Conservation (phyloP, 1,140 invertebrate genomes). For the Hermetia illucens region DNA sequence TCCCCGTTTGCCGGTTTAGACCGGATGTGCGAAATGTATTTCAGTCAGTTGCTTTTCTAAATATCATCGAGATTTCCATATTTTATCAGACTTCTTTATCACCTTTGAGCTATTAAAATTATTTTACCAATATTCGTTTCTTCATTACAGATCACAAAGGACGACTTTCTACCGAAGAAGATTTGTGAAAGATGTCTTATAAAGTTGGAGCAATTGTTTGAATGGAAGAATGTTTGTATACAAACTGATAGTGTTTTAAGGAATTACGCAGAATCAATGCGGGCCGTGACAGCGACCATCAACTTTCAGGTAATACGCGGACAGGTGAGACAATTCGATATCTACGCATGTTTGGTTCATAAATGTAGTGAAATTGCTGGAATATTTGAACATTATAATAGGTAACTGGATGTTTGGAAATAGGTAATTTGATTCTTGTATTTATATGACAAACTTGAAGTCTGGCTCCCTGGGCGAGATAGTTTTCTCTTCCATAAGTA, state of each 20-base stretch:
- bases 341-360: background rate
- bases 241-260: constrained; percentile 46
- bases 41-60: too few relatives aligned
- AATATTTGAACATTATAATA: too few relatives aligned
- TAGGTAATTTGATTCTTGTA: too few relatives aligned
- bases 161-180: constrained; percentile 53
- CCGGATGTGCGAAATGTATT: too few relatives aligned
- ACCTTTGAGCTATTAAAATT: too few relatives aligned
- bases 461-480: too few relatives aligned
- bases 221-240: constrained; percentile 47
- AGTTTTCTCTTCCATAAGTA: too few relatives aligned
- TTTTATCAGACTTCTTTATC: too few relatives aligned
- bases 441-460: too few relatives aligned
- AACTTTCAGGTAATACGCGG: constrained; percentile 41
- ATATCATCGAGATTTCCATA: too few relatives aligned
- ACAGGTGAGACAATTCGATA: constrained; percentile 6
- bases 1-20: too few relatives aligned
- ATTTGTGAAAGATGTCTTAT: constrained; percentile 50
- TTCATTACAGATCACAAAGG: constrained; percentile 44
- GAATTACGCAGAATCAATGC: constrained; percentile 50
- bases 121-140: constrained; percentile 3
- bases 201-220: constrained; percentile 48
- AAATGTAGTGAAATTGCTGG: too few relatives aligned
- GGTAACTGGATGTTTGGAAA: constrained; percentile 13
- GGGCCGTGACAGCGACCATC: constrained; percentile 45